Base-by-base conservation (phyloP, 2,888 invertebrate genomes). In the Idaea straminata region DNA sequence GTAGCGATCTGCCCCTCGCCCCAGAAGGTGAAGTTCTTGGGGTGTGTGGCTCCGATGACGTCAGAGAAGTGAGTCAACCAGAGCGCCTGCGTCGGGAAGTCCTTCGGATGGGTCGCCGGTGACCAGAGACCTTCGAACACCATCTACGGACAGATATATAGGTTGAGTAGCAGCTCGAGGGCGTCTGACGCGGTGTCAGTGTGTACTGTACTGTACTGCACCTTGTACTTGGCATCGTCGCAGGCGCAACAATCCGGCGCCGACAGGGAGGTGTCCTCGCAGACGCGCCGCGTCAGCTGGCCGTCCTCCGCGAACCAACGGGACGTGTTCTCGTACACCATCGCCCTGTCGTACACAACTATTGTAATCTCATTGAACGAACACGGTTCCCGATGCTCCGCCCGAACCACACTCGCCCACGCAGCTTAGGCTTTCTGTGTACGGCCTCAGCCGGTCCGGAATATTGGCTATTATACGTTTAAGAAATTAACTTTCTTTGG, bases 21-120 rank as follows among this genome's bases (percentile, higher is more conserved):
- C 99, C 99, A 99, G 83, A 99, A 98, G 61, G 96, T 95, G 78
- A 96, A 97, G 84, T 98, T 97, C 60, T 95, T 94, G 36, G 96
- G 96, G 82, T 99, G 99, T 0, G 98, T 97, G 35, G 98, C 98
- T 0, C 98, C 99, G 78, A 99, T 97, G 15, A 99, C 95, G 86
- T 99, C 99, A 0, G 99, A 99, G 93, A 99, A 99, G 88, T 99
- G 98, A 0, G 98, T 97, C 69, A 98, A 88, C 96, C 98, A 98
- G 70, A 96, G 92, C 59, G 97, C 96, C 65, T 87, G 83, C 80
- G 94, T 95, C 0, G 99, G 99, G 88, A 97, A 99, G 88, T 99
- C 97, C 88, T 97, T 99, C 0, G 99, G 99, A 86, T 99, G 99
- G 0, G 99, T 98, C 80, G 96, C 95, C 74, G 97, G 95, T 0